Evolutionary conservation across 1,140 invertebrate genomes (phyloP).

Genomic region (Zophobas atratus): DNA sequence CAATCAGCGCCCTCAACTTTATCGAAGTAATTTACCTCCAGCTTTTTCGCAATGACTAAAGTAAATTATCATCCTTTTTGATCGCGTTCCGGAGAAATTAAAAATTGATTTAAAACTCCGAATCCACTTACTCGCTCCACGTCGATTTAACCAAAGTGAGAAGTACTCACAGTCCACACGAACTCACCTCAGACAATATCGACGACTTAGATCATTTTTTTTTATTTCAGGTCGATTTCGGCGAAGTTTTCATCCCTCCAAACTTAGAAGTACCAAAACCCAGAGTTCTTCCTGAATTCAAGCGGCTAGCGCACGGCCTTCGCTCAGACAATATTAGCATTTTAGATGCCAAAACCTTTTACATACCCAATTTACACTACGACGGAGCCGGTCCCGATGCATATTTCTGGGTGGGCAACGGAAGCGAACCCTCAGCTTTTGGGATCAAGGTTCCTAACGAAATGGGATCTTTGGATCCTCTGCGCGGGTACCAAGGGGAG

Average conservation of each 20-base stretch:
- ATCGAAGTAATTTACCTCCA: constrained; percentile 23
- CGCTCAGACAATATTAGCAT: constrained; percentile 93
- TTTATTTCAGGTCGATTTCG: constrained; percentile 85
- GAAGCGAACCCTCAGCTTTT: constrained; percentile 83
- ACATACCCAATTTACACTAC: constrained; percentile 94
- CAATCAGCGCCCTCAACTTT: constrained; percentile 34
- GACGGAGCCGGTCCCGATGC: constrained; percentile 92
- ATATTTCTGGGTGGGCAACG: constrained; percentile 94
- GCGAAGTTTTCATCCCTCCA: constrained; percentile 83
- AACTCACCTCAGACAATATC: no score
- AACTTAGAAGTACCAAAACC: constrained; percentile 83
- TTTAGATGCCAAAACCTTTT: constrained; percentile 92
- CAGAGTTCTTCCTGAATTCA: constrained; percentile 86
- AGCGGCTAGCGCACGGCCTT: constrained; percentile 87
- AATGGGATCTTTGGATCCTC: constrained; percentile 83
- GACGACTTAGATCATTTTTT: not conserved
- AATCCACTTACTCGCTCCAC: not conserved
- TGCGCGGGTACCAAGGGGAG: constrained; percentile 89
- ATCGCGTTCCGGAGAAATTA: constrained; percentile 8
- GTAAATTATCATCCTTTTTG: constrained; percentile 19
- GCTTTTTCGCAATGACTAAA: constrained; percentile 12
- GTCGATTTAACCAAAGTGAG: no score
- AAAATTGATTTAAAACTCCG: constrained; percentile 28
- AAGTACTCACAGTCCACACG: no score
- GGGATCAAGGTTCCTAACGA: constrained; percentile 93